These are phyloP conservation scores for Zaprionus camerounensis DNA, from an alignment of 1,140 invertebrate species.

Conservation along the genomic window DNA sequence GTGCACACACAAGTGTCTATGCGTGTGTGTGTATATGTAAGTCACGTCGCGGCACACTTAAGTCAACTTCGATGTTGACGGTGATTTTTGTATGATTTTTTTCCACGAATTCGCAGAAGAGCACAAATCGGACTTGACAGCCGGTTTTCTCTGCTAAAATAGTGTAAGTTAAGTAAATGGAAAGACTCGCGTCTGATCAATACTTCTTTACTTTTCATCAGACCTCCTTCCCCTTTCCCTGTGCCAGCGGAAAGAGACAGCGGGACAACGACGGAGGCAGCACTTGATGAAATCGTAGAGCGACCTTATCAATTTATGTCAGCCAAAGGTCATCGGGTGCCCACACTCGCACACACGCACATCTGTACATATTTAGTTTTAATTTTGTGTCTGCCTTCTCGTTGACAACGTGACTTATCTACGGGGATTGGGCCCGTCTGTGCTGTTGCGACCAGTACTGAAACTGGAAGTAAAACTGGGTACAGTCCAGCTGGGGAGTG, in stretches of 20 bases:
- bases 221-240: not conserved
- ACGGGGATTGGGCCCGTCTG: conserved; percentile 5
- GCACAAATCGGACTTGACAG: not conserved
- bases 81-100: conserved; percentile 21
- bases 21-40: conserved; percentile 35
- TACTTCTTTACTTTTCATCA: not conserved
- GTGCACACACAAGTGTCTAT: not conserved
- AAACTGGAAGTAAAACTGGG: not conserved
- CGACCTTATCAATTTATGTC: conserved; percentile 77
- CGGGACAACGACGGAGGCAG: not conserved
- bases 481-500: conserved; percentile 4
- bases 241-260: not conserved
- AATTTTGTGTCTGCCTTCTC: conserved; percentile 38
- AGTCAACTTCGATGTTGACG: conserved; percentile 13
- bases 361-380: conserved; percentile 58
- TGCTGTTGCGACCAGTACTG: conserved; percentile 13
- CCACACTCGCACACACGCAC: conserved; percentile 25
- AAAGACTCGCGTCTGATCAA: not conserved
- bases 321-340: conserved; percentile 46
- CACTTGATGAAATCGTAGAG: conserved; percentile 42
- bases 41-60: conserved; percentile 46
- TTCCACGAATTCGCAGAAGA: conserved; percentile 35
- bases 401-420: conserved; percentile 51
- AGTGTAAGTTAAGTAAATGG: conserved; percentile 61
- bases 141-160: conserved; percentile 54